Base-by-base conservation (phyloP, 2,113 vertebrate species). In the Lasiurus borealis region DNA sequence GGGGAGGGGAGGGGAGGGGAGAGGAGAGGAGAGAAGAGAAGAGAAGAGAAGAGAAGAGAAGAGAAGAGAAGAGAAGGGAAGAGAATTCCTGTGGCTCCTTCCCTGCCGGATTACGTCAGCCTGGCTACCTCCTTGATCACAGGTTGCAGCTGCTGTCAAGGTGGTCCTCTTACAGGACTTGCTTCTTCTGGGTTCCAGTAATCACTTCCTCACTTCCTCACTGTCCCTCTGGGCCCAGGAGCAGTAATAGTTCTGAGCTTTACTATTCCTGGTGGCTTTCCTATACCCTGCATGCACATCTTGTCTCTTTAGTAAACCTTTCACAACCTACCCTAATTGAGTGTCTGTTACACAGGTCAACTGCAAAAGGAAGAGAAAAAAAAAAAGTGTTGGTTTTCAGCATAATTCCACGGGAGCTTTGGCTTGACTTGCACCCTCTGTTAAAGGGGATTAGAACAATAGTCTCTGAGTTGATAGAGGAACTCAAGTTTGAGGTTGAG, bases 301-400 rank as follows among this genome's bases (percentile, higher is more conserved):
- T 88, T 78, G 14, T 86, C n/a, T 96, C n/a, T 54, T 71, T 34
- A 27, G 48, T 36, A 85, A 91, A 62, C 40, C 29, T 40, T 88
- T 34, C 9, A 31, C 31, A 40, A 46, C 40, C 57, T 44, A 34
- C 9, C 40, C 48, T 72, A 48, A 40, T 52, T 76, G 80, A 83
- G 27, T 10, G 15, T 57, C 71, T 68, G 14, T 83, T 69, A 44
- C 0, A 75, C 23, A 29, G 3, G 16, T 83, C 48, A 77, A 5
- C 68, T 72, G 29, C 2, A 75, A 12, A 40, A 23, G 59, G 25
- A 62, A 62, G 40, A 15, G 40, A 44, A 64, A 40, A 66, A 64
- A 40, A 66, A 25, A 57, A 29, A 40, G 13, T 5, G 18, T 76
- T 48, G 10, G 25, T 87, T 81, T 88, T 31, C 4, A 31, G 46